Evolutionary conservation across 2,797 vertebrate species (phyloP), one percentile per base, ranked within the genome.

Genomic region (Ataeniobius toweri): DNA sequence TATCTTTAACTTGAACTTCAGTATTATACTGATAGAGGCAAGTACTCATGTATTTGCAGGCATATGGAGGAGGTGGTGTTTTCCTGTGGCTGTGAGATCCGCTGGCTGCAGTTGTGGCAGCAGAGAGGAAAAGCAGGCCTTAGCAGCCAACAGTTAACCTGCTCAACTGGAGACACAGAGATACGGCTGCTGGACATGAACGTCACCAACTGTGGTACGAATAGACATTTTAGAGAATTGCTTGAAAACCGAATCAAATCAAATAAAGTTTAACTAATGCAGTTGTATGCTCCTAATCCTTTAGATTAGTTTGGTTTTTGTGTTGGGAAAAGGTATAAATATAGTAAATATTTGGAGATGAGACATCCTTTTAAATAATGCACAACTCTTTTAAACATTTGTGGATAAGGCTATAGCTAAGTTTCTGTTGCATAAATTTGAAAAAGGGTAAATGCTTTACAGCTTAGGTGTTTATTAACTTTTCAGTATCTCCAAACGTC

Each of bases 61-160:
- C 91, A 88, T 83, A 77, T 99, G 91, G 97, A 98, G 86, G 96
- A 96, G 14, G 97, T 98, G 91, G 90, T 96, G 82, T 99, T 99
- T 85, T 93, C 95, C 91, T 99, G 98, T 80, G 98, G 97, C 95
- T 99, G 98, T 1, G 94, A 96, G 79, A 97, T 99, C 84, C 98
- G 98, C 82, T 99, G 98, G 98, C 96, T 99, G 94, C 98, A 99
- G 93, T 96, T 99, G 89, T 98, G 98, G 97, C 98, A 98, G 93
- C 96, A 97, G 93, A 96, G 96, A 90, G 96, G 96, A 0, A 96
- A 97, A 86, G 97, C 97, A 0, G 96, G 94, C 71, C 95, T 99
- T n/a, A 94, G 96, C 84, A 93, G 89, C 80, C 98, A 99, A 88
- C 93, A 94, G 59, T 92, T 99, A 26, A 95, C 94, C 93, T 99